phyloP scores from a whole-genome alignment of 2,888 invertebrate species.

The Sphaerophoria taeniata region DNA sequence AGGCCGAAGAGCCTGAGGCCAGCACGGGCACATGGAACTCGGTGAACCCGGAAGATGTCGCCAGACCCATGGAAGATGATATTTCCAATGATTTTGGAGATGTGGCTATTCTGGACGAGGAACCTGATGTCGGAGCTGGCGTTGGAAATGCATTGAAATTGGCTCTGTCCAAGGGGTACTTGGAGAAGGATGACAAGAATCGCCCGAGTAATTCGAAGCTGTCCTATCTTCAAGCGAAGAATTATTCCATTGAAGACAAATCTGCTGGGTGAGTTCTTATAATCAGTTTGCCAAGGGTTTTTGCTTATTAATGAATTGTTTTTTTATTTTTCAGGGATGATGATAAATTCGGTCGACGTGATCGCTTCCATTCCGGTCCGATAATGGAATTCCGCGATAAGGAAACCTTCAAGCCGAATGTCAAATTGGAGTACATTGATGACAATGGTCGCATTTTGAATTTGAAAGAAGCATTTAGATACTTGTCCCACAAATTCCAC shows the following conservation, averaged over 20 bases:
- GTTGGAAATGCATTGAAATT: slow-evolving; percentile 95
- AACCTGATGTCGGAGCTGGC: slow-evolving; percentile 95
- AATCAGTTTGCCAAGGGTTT: neutral
- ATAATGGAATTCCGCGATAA: slow-evolving; percentile 96
- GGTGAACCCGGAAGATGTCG: slow-evolving; percentile 86
- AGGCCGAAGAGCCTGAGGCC: slow-evolving; percentile 83
- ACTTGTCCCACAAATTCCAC: slow-evolving; percentile 99
- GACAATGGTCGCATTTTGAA: slow-evolving; percentile 96
- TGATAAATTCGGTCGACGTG: slow-evolving; percentile 90
- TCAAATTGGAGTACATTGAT: slow-evolving; percentile 98
- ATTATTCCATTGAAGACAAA: slow-evolving; percentile 92
- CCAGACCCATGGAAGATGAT: slow-evolving; percentile 83
- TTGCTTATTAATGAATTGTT: neutral
- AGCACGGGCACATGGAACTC: slow-evolving; percentile 92
- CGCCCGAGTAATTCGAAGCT: slow-evolving; percentile 88
- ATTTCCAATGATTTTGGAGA: slow-evolving; percentile 82
- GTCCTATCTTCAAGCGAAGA: slow-evolving; percentile 90
- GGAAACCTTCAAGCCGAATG: slow-evolving; percentile 94
- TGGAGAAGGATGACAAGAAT: slow-evolving; percentile 91
- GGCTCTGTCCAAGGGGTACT: slow-evolving; percentile 96
- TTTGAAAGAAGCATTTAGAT: slow-evolving; percentile 98
- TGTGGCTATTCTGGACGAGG: slow-evolving; percentile 89
- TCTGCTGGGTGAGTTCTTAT: slow-evolving; percentile 85
- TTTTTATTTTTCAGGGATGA: slow-evolving; percentile 86
- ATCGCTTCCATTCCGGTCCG: slow-evolving; percentile 90